Evolutionary conservation across 2,113 vertebrate species (phyloP).

Genomic region (Hemiprocne comata): DNA sequence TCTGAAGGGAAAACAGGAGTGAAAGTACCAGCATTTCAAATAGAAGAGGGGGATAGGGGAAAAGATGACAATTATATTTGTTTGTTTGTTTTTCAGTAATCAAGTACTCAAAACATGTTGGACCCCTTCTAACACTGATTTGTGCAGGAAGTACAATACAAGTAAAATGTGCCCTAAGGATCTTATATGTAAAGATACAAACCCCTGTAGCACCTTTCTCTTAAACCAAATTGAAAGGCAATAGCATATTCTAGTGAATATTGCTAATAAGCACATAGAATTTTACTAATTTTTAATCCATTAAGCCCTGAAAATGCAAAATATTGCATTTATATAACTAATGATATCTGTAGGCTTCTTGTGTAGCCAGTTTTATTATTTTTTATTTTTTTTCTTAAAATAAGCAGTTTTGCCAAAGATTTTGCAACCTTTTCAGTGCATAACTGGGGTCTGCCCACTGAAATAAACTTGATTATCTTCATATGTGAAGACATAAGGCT

Average conservation of each 20-base stretch:
- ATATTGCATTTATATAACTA: background rate
- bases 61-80: background rate
- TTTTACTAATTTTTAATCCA: slow-evolving; percentile 3
- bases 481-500: background rate
- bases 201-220: background rate
- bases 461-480: background rate
- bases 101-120: background rate
- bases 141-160: background rate
- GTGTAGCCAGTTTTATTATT: background rate
- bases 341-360: background rate
- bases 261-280: background rate
- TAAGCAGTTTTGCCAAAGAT: background rate
- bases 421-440: background rate
- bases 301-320: background rate
- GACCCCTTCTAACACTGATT: background rate
- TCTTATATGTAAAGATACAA: background rate
- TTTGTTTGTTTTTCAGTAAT: background rate
- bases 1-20: background rate
- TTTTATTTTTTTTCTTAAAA: background rate
- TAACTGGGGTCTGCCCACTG: background rate
- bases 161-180: background rate
- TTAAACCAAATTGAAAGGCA: background rate
- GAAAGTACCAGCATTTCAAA: background rate
- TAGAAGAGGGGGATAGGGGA: background rate
- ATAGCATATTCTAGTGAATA: background rate